These are phyloP conservation scores for Synodontis membranacea DNA, from an alignment of 2,113 vertebrate species.

Conservation along the genomic window DNA sequence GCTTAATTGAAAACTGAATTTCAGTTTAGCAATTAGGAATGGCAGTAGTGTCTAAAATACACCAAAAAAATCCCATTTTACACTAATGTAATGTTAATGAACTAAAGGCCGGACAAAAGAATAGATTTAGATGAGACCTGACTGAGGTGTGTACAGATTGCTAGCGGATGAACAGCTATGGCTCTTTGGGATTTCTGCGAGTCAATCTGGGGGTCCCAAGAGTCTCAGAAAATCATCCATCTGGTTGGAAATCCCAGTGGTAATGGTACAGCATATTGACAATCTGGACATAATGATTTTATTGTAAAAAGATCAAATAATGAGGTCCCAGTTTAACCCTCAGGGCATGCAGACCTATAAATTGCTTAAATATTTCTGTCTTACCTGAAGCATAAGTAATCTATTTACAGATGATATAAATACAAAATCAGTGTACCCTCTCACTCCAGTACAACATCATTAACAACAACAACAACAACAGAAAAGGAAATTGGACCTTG, in stretches of 20 bases:
- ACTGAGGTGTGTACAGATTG: conserved; percentile 40
- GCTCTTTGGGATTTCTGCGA: conserved; percentile 46
- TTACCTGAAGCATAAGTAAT: not conserved
- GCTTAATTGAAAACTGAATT: not conserved
- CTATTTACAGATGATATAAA: not conserved
- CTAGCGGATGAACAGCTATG: conserved; percentile 26
- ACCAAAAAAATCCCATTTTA: not conserved
- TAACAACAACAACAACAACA: not conserved
- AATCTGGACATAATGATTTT: conserved; percentile 59
- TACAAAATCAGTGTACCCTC: not conserved
- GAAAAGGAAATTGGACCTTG: not conserved
- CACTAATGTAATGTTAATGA: not conserved
- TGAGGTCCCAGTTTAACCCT: conserved; percentile 43
- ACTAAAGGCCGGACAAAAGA: not conserved
- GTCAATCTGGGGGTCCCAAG: conserved; percentile 53
- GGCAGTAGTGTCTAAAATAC: not conserved
- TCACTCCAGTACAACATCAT: not conserved
- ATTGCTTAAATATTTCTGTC: not conserved
- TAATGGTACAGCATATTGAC: conserved; percentile 47
- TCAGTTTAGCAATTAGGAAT: not conserved
- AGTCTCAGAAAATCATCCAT: conserved; percentile 57
- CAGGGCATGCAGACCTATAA: not conserved
- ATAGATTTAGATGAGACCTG: conserved; percentile 18
- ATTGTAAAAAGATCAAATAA: conserved; percentile 56
- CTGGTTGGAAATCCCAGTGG: conserved; percentile 52